Evolutionary conservation across 2,888 invertebrate species (phyloP).

Genomic region (Orchesella flavescens): DNA sequence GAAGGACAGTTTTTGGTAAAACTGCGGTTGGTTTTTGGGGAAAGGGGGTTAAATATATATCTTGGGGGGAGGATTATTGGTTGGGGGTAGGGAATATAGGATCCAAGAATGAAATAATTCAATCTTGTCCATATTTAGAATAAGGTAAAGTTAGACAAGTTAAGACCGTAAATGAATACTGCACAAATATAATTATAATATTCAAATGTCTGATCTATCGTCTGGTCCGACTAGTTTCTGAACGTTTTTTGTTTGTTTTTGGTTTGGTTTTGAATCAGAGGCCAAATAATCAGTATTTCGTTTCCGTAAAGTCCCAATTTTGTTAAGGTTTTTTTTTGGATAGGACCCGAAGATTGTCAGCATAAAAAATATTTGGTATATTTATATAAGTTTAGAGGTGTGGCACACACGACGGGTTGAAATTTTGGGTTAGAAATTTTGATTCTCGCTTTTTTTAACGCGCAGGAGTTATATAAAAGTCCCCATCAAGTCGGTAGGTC

Average conservation of each 20-base stretch:
- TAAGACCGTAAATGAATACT: constrained; percentile 57
- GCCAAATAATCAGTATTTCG: no score
- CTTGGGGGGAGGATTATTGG: background rate
- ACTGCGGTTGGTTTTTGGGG: background rate
- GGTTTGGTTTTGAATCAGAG: no score
- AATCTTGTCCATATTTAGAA: background rate
- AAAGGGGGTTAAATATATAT: background rate
- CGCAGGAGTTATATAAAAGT: constrained; percentile 28
- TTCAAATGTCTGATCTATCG: constrained; percentile 39
- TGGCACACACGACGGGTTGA: constrained; percentile 30
- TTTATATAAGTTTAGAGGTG: background rate
- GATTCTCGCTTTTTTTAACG: background rate
- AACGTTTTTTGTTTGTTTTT: background rate
- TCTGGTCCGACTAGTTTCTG: constrained; percentile 61
- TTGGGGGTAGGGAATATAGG: constrained; percentile 5
- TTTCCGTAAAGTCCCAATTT: background rate
- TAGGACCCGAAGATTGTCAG: background rate
- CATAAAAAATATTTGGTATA: background rate
- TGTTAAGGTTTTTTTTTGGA: background rate
- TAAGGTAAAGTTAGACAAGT: constrained; percentile 57
- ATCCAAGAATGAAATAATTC: constrained; percentile 28
- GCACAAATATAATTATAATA: constrained; percentile 29
- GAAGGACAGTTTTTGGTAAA: constrained; percentile 41
- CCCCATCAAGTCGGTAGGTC: constrained; percentile 63
- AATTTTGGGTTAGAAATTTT: constrained; percentile 29